Conservation (phyloP, 2,113 vertebrate genomes). For the Dipodomys spectabilis region DNA sequence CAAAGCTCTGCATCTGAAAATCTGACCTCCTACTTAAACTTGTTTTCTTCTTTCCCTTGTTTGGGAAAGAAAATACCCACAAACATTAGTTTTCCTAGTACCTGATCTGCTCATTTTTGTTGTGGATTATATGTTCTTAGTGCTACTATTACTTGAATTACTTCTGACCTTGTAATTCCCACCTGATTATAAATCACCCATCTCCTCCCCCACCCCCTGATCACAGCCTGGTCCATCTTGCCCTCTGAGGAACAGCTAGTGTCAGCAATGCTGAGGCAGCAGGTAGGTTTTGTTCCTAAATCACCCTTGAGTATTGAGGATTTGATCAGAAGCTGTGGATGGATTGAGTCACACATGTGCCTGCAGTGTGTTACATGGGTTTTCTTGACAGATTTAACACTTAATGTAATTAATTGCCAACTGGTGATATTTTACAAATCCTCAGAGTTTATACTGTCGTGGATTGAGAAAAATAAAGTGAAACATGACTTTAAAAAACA, state of each 20-base stretch:
- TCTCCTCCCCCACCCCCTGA: rapidly evolving
- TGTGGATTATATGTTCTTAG: background rate
- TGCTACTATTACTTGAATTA: conserved; percentile 1
- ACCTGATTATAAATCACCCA: background rate
- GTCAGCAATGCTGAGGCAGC: too few species aligned
- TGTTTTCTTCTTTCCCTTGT: background rate
- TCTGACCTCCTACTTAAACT: background rate
- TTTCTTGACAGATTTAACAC: conserved; percentile 6
- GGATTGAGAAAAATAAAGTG: conserved; percentile 33
- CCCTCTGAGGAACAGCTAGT: background rate
- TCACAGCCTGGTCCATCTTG: background rate
- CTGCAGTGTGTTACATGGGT: background rate
- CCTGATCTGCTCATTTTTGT: background rate
- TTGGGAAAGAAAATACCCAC: conserved; percentile 34
- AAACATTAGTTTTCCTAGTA: background rate
- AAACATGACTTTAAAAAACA: background rate
- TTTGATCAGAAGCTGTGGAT: background rate
- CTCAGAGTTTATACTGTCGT: background rate
- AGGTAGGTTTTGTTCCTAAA: background rate
- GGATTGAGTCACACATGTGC: background rate
- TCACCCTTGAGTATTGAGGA: background rate
- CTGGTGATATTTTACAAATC: background rate
- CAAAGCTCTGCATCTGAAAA: background rate
- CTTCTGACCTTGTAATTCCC: background rate
- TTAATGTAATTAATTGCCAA: conserved; percentile 37